Base-by-base conservation (phyloP, 2,797 vertebrate species). In the Premnoplex brunnescens region DNA sequence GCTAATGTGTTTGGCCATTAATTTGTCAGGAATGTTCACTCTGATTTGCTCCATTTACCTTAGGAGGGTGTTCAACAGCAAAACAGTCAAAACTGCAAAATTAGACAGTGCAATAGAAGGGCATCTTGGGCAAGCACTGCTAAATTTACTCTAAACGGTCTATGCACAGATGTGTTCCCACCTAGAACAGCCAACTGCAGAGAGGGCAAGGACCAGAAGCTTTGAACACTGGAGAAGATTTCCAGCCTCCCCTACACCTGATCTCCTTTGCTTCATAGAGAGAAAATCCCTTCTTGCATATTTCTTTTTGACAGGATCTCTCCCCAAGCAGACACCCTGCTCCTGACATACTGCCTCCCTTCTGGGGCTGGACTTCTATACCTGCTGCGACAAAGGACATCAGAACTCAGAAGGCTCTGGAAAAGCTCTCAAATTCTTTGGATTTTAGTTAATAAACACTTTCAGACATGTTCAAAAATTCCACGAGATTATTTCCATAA, bases 31-130 rank as follows among this genome's bases (percentile, higher is more conserved):
- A 93, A 89, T 4, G n/a, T 59, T 95, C 85, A 32, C 49, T 85
- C 75, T 20, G 82, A 91, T 94, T 93, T 95, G 94, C 90, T 91
- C 88, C 89, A 84, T 93, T 96, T 96, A 91, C 69, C 85, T 85
- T 27, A 37, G 69, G 55, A 97, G 69, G 51, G 32, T 41, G 74
- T 69, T 94, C 62, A 76, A 76, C 80, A 82, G 59, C 55, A 88
- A 73, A 85, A 52, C 43, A 60, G 52, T 10, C 39, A 67, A 48
- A 88, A 56, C 8, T 27, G 52, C 30, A 60, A 60, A 87, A 83
- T 71, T 39, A 76, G 36, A 17, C 20, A 10, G 16, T 12, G 36
- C 63, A 66, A 18, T 76, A 52, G 37, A 71, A 93, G 48, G 52
- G 9, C 14, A 6, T 27, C 15, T 59, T 14, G 23, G 34, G 34